phyloP scores from a whole-genome alignment of 2,888 invertebrate genomes.

The Rotaria sp. region DNA sequence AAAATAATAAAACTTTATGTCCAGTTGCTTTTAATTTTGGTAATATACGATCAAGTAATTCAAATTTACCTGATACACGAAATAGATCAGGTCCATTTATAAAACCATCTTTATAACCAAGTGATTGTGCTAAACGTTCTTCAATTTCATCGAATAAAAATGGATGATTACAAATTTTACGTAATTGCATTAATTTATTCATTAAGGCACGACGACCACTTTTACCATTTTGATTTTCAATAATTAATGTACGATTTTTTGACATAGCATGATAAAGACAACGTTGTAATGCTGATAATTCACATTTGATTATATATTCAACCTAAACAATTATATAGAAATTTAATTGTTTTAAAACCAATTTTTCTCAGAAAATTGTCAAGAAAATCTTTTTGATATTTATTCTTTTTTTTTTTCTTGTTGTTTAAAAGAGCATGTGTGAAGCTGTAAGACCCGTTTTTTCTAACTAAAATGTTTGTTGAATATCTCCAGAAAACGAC shows the following conservation, averaged over 20 bases:
- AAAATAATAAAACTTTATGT: constrained; percentile 93
- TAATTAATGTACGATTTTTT: constrained; percentile 83
- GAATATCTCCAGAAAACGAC: no score
- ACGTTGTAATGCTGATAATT: constrained; percentile 91
- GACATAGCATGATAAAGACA: constrained; percentile 94
- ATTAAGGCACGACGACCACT: constrained; percentile 88
- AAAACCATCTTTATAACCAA: constrained; percentile 67
- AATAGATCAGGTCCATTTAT: constrained; percentile 81
- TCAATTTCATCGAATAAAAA: constrained; percentile 99
- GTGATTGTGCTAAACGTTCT: constrained; percentile 86
- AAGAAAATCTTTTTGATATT: no score
- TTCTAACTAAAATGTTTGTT: no score
- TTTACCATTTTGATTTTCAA: constrained; percentile 70
- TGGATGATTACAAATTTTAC: constrained; percentile 97
- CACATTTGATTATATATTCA: constrained; percentile 96
- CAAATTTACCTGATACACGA: constrained; percentile 91
- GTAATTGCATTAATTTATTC: constrained; percentile 96
- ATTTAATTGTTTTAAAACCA: no score
- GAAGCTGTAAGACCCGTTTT: no score
- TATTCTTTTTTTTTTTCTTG: no score
- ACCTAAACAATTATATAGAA: not conserved
- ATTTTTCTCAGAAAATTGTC: no score
- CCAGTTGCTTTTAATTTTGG: constrained; percentile 85
- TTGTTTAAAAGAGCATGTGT: no score
- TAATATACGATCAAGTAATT: constrained; percentile 86